These are phyloP conservation scores for Zaprionus gabonicus DNA, from an alignment of 1,140 invertebrate species.

Conservation along the genomic window DNA sequence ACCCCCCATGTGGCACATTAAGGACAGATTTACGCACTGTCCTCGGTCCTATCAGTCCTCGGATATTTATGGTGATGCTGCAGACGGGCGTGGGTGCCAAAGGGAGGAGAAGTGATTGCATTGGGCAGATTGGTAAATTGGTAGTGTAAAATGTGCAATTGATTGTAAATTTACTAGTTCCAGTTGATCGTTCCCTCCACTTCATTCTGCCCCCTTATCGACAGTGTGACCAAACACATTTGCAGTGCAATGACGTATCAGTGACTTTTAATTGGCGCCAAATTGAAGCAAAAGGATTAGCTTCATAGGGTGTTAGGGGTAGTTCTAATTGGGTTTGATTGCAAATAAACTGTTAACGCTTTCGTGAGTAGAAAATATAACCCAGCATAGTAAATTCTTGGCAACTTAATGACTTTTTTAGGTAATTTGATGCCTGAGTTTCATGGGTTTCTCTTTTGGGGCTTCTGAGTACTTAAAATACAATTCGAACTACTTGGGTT, in stretches of 20 bases:
- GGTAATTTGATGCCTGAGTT: background rate
- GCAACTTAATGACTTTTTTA: background rate
- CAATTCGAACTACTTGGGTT: background rate
- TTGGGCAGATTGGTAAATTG: constrained; percentile 37
- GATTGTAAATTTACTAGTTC: constrained; percentile 49
- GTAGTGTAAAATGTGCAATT: constrained; percentile 54
- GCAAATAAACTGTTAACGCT: background rate
- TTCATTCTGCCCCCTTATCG: background rate
- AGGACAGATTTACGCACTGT: constrained; percentile 43
- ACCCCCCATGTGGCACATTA: constrained; percentile 44
- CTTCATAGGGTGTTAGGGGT: background rate
- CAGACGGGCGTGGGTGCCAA: constrained; percentile 13
- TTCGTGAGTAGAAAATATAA: background rate
- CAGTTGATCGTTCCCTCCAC: constrained; percentile 3
- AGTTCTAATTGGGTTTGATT: background rate
- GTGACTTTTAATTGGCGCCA: constrained; percentile 31
- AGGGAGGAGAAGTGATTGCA: background rate
- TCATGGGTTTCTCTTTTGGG: background rate
- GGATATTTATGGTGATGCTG: constrained; percentile 46
- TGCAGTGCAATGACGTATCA: constrained; percentile 14
- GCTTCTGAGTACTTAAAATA: background rate
- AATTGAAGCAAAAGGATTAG: constrained; percentile 4
- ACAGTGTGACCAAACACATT: constrained; percentile 42
- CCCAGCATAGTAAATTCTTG: background rate
- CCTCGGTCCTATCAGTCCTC: background rate